Evolutionary conservation across 2,888 invertebrate genomes (phyloP).

Genomic region (Cyclophora albipunctata): DNA sequence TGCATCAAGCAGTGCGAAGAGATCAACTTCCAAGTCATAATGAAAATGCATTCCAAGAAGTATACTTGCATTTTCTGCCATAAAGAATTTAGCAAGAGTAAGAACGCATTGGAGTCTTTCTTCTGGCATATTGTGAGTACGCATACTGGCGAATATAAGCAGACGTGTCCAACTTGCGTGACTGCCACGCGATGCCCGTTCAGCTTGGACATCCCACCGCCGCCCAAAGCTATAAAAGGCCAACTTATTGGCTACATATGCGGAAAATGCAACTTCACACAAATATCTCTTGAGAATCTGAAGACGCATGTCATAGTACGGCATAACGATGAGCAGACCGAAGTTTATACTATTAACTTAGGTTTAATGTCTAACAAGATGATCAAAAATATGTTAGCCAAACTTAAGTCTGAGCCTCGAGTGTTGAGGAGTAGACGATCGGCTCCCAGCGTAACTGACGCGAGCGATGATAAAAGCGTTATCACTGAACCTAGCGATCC

Average conservation of each 20-base stretch:
- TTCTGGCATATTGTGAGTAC: slow-evolving; percentile 82
- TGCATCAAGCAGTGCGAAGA: slow-evolving; percentile 73
- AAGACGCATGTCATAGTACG: slow-evolving; percentile 77
- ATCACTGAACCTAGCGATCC: slow-evolving; percentile 20
- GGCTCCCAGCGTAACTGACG: slow-evolving; percentile 29
- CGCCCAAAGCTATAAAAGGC: slow-evolving; percentile 49
- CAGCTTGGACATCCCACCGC: slow-evolving; percentile 55
- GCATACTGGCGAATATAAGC: slow-evolving; percentile 87
- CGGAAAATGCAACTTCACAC: slow-evolving; percentile 82
- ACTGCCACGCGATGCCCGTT: slow-evolving; percentile 43
- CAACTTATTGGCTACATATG: slow-evolving; percentile 79
- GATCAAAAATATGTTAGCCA: slow-evolving; percentile 28
- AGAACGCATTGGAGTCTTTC: slow-evolving; percentile 60
- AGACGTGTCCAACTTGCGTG: slow-evolving; percentile 77
- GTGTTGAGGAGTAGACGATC: slow-evolving; percentile 39
- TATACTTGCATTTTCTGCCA: slow-evolving; percentile 61
- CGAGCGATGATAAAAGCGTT: slow-evolving; percentile 32
- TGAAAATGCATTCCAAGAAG: slow-evolving; percentile 46
- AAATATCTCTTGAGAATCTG: slow-evolving; percentile 76
- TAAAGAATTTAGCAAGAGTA: slow-evolving; percentile 44
- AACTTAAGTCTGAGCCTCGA: slow-evolving; percentile 19
- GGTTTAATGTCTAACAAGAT: slow-evolving; percentile 42
- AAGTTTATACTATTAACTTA: slow-evolving; percentile 60
- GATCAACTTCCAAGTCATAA: slow-evolving; percentile 46
- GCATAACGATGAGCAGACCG: slow-evolving; percentile 66